phyloP scores from a whole-genome alignment of 2,888 invertebrate species.

The Listrodromus nycthemerus region DNA sequence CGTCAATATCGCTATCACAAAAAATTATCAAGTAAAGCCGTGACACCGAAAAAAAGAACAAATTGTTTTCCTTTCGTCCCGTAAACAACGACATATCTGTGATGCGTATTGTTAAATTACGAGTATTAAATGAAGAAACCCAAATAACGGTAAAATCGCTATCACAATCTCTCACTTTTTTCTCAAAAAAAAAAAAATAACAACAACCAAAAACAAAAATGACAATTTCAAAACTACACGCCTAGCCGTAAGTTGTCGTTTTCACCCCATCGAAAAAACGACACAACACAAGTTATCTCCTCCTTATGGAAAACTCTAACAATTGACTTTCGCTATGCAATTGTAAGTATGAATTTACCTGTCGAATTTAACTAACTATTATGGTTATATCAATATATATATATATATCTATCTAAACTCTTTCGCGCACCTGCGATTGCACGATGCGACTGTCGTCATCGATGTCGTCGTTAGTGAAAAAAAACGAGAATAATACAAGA shows the following conservation, averaged over 20 bases:
- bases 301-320: slow-evolving; percentile 28
- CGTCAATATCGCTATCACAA: background rate
- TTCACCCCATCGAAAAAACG: slow-evolving; percentile 19
- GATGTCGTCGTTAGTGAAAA: slow-evolving; percentile 45
- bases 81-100: slow-evolving; percentile 80
- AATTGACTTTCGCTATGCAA: slow-evolving; percentile 36
- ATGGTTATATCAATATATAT: slow-evolving; percentile 42
- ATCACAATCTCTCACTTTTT: background rate
- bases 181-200: slow-evolving; percentile 4
- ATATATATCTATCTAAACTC: slow-evolving; percentile 50
- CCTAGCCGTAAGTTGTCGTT: slow-evolving; percentile 34
- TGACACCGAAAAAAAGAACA: slow-evolving; percentile 10
- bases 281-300: slow-evolving; percentile 25
- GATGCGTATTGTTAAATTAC: slow-evolving; percentile 75
- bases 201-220: slow-evolving; percentile 38
- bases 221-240: slow-evolving; percentile 33
- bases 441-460: slow-evolving; percentile 44
- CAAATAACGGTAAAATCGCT: slow-evolving; percentile 56
- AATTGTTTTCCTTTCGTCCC: slow-evolving; percentile 52
- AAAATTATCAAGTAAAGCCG: slow-evolving; percentile 12
- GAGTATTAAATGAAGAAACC: slow-evolving; percentile 68
- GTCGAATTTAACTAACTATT: slow-evolving; percentile 33
- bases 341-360: slow-evolving; percentile 39
- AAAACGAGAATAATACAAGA: slow-evolving; percentile 5
- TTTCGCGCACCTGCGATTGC: slow-evolving; percentile 29